Percentiles rank a stretch among this genome's conserved stretches.
Conservation (phyloP, 2,888 invertebrate genomes). For the Liodrosophila aerea region DNA sequence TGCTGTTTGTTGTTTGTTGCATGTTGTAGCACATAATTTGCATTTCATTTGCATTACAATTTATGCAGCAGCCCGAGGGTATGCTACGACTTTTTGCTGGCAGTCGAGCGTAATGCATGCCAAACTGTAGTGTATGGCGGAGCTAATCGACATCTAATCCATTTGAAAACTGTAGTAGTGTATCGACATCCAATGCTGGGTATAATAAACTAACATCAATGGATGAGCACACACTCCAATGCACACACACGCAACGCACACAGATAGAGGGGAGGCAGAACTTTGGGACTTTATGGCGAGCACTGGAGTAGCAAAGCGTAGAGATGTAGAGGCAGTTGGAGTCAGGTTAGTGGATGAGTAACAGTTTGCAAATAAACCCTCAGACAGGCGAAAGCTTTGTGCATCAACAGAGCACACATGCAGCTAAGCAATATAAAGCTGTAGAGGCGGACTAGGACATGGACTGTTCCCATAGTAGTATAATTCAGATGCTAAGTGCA, state of each 20-base stretch:
- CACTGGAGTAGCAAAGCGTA: constrained; percentile 19
- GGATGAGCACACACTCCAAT: background rate
- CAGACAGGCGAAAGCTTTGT: constrained; percentile 41
- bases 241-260: background rate
- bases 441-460: too few species aligned
- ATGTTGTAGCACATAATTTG: too few species aligned
- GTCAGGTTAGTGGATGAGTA: too few species aligned
- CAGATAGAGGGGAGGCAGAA: constrained; percentile 25
- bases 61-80: too few species aligned
- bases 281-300: constrained; percentile 25
- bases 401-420: constrained; percentile 25
- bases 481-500: constrained; percentile 64
- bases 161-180: too few species aligned
- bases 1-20: too few species aligned
- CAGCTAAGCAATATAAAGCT: background rate
- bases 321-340: constrained; percentile 10
- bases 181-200: constrained; percentile 4
- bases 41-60: too few species aligned
- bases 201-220: constrained; percentile 10
- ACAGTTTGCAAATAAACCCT: constrained; percentile 44
- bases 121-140: background rate
- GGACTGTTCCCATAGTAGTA: constrained; percentile 22
- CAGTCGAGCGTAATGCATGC: background rate
- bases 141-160: background rate
- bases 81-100: too few species aligned